Conservation (phyloP, 2,113 vertebrate species). For the Ivindomyrus marchei region DNA sequence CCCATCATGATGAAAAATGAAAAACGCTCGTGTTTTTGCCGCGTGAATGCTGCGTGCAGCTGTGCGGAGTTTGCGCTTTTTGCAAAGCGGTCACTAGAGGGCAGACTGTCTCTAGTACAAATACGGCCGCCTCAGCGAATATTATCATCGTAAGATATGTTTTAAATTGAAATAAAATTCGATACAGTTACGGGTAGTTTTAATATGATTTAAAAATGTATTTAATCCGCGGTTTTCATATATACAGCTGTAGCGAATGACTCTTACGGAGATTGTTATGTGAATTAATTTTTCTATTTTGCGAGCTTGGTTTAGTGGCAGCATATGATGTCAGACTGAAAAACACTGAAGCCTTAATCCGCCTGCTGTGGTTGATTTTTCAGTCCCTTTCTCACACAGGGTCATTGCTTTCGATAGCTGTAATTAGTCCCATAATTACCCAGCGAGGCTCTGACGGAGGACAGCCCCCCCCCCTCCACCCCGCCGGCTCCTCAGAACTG, state of each 20-base stretch:
- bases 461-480: too few species aligned
- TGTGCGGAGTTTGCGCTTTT: background rate
- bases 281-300: background rate
- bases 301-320: too few species aligned
- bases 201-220: background rate
- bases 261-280: background rate
- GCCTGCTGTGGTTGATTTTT: conserved; percentile 12
- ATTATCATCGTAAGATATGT: background rate
- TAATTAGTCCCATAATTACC: conserved; percentile 30
- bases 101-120: background rate
- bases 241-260: background rate
- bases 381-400: conserved; percentile 20
- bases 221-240: background rate
- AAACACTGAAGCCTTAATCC: background rate
- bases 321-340: background rate
- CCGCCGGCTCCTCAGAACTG: background rate
- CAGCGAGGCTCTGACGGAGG: background rate
- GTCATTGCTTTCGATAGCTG: conserved; percentile 11
- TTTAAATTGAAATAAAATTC: background rate
- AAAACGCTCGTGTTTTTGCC: background rate
- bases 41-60: background rate
- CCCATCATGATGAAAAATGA: background rate
- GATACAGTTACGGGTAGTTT: background rate
- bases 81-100: background rate
- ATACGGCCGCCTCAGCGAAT: background rate